phyloP scores from a whole-genome alignment of 2,888 invertebrate genomes.

The Tuta absoluta region DNA sequence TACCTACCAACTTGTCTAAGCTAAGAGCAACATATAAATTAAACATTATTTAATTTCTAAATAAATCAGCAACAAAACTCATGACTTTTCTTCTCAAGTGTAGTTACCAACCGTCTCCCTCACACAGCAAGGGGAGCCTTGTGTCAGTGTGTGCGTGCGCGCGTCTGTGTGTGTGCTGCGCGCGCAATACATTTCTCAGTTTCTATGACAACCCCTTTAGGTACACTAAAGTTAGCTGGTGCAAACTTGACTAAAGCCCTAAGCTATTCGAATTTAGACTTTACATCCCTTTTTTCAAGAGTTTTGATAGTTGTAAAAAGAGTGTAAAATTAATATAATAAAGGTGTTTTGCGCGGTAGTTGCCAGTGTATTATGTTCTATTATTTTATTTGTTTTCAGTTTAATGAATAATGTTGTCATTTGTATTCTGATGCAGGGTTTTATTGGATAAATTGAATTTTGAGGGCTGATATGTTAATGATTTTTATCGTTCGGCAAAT shows the following conservation, averaged over 20 bases:
- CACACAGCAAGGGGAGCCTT: conserved; percentile 55
- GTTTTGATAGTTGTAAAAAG: conserved; percentile 33
- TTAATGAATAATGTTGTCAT: not conserved
- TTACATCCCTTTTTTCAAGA: not conserved
- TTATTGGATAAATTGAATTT: not conserved
- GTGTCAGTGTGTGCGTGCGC: conserved; percentile 47
- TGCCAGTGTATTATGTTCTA: conserved; percentile 67
- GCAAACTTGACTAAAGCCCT: conserved; percentile 51
- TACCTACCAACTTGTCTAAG: too few relatives aligned
- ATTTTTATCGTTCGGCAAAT: not conserved
- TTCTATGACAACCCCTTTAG: conserved; percentile 80
- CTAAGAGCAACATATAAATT: too few relatives aligned
- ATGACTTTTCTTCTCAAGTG: conserved; percentile 46
- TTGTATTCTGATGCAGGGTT: not conserved
- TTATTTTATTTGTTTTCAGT: conserved; percentile 15
- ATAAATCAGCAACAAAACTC: not conserved
- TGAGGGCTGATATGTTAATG: not conserved
- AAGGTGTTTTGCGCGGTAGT: conserved; percentile 72
- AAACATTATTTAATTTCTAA: not conserved
- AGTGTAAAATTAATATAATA: conserved; percentile 77
- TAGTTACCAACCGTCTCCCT: conserved; percentile 58
- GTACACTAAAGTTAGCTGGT: conserved; percentile 71
- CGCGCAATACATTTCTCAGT: conserved; percentile 74
- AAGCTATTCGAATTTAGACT: not conserved
- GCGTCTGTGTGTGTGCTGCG: conserved; percentile 64